Evolutionary conservation across 2,113 vertebrate species (phyloP).

Genomic region (Nesoenas mayeri): DNA sequence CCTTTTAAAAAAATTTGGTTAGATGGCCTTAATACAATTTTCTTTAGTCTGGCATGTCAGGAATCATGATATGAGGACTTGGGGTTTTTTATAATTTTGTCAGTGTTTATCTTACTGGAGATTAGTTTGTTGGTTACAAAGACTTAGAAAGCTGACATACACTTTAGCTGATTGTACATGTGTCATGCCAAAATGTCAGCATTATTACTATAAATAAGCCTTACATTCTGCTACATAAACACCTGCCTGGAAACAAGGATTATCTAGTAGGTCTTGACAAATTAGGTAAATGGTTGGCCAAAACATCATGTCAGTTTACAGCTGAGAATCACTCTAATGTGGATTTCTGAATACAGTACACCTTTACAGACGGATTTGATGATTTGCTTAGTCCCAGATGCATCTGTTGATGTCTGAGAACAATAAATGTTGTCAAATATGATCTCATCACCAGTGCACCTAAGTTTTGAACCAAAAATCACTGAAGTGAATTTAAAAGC

Average conservation of each 20-base stretch:
- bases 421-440: rapidly evolving
- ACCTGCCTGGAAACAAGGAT: neutral
- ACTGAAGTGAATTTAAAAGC: neutral
- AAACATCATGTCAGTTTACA: neutral
- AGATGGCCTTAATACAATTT: neutral
- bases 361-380: neutral
- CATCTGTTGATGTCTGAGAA: rapidly evolving
- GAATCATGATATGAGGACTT: neutral
- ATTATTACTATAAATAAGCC: neutral
- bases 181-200: neutral
- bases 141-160: neutral
- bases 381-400: neutral
- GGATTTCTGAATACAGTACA: neutral
- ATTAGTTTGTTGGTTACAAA: neutral
- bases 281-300: neutral
- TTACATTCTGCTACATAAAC: neutral
- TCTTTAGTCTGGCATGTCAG: neutral
- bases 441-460: too few relatives aligned
- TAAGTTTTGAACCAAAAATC: neutral
- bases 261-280: neutral
- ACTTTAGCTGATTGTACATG: neutral
- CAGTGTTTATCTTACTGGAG: neutral
- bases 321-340: neutral
- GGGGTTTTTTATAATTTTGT: neutral
- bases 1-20: neutral